Base-by-base conservation (phyloP, 2,888 invertebrate genomes). In the Diaperis boleti region DNA sequence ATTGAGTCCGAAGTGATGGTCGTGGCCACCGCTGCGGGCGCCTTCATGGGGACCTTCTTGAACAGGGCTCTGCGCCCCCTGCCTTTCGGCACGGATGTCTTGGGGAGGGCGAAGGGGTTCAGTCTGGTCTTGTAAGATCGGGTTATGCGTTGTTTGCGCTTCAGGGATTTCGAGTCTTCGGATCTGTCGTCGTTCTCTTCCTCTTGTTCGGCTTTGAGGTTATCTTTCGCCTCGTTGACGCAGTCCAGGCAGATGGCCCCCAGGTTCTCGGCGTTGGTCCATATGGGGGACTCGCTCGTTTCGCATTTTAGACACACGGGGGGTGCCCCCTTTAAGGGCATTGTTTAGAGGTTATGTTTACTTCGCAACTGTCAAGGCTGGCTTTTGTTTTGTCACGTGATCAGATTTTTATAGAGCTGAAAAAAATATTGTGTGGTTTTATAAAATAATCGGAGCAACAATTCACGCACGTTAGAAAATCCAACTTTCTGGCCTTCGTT, bases 221-320 rank as follows among this genome's bases (percentile, higher is more conserved):
- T 78, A 62, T 74, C 78, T 71, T 83, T 82, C 17, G 88, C 85
- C 60, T 83, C 80, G 65, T 86, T 86, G 65, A 88, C 85, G 76
- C 94, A 94, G 50, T 89, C 86, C 75, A 92, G 89, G 75, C 94
- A 94, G 66, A 92, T 85, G 76, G 90, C 90, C 0, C 92, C 92
- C 37, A 82, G 64, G 72, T 86, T 86, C 63, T 90, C 89, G 1
- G 88, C 86, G 65, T 87, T 88, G 15, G 91, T 89, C 94, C 94
- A 94, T 62, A 93, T 83, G 7, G 89, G 82, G 0, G 90, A 89
- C 72, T 91, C 90, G 15, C 84, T 86, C 7, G 87, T 85, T 66
- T 85, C 87, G 78, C 92, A 93, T 77, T 89, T 89, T 45, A 86
- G 81, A 78, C 92, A 92, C 66, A 85, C 85, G 10, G 90, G 89